A percentile compares a stretch with the other conserved stretches of the same genome.
These are phyloP conservation scores for Dynastes hyllus DNA, from an alignment of 2,888 invertebrate species.

Conservation along the genomic window DNA sequence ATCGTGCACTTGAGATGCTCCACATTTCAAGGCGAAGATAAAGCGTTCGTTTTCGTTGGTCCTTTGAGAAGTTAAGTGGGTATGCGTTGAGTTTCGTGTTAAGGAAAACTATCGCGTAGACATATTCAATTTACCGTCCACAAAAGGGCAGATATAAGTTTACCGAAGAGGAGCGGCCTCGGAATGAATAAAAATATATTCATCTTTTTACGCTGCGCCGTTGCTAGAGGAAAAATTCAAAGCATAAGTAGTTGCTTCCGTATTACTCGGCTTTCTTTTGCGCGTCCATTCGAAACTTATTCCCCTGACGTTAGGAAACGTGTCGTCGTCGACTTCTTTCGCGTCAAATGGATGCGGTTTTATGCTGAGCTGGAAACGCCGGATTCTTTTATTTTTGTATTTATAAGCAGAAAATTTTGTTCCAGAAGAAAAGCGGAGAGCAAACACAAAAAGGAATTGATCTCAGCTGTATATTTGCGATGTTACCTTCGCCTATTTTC, in stretches of 20 bases:
- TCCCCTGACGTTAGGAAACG: background rate
- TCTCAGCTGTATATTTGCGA: no score
- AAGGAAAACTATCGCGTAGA: conserved; percentile 8
- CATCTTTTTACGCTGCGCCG: background rate
- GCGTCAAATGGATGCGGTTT: no score
- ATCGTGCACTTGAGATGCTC: conserved; percentile 12
- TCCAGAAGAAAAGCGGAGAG: no score
- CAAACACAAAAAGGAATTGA: no score
- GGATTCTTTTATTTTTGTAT: no score
- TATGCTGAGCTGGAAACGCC: no score
- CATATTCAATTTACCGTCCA: conserved; percentile 18
- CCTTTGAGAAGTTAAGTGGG: conserved; percentile 29
- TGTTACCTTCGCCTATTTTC: no score
- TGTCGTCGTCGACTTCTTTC: background rate
- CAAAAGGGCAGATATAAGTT: conserved; percentile 8
- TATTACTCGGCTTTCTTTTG: background rate
- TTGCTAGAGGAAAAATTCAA: background rate
- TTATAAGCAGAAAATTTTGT: no score
- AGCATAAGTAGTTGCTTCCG: background rate
- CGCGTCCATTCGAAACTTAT: background rate
- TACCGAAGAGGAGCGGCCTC: background rate
- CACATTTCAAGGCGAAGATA: conserved; percentile 15
- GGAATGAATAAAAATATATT: conserved; percentile 10
- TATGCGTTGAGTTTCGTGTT: conserved; percentile 12
- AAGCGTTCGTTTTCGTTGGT: conserved; percentile 20